These are phyloP conservation scores for Sterrhoptilus dennistouni DNA, from an alignment of 2,113 vertebrate genomes.

Conservation along the genomic window DNA sequence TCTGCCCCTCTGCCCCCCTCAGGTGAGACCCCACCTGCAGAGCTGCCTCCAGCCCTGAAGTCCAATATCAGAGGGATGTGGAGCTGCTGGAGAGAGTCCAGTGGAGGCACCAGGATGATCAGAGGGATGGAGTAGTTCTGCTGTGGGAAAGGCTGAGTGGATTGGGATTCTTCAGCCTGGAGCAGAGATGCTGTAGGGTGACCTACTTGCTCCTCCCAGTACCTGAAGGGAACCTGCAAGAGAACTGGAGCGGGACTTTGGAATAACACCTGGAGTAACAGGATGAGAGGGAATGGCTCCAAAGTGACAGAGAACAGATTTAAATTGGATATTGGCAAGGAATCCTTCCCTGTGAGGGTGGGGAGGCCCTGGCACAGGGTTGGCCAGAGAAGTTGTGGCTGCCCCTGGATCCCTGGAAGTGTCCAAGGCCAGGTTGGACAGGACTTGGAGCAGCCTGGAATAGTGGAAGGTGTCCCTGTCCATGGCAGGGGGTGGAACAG, in stretches of 20 bases:
- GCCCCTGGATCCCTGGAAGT: not conserved
- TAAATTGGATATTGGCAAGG: not conserved
- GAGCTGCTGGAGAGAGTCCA: not conserved
- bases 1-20: not conserved
- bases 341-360: not conserved
- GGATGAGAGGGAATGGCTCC: not conserved
- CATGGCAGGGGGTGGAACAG: rapidly evolving
- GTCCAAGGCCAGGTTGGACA: rapidly evolving
- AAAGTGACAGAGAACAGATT: not conserved
- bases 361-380: rapidly evolving
- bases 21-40: not conserved
- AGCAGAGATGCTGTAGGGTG: not conserved
- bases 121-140: not conserved
- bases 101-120: not conserved
- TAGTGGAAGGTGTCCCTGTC: not conserved
- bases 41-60: not conserved
- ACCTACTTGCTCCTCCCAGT: not conserved
- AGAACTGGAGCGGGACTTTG: not conserved
- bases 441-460: rapidly evolving
- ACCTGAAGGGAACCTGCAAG: not conserved
- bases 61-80: rapidly evolving
- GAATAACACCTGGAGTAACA: not conserved
- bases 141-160: not conserved
- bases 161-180: not conserved
- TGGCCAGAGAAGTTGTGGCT: not conserved